Evolutionary conservation across 2,888 invertebrate genomes (phyloP).

Genomic region (Apamea sordens): DNA sequence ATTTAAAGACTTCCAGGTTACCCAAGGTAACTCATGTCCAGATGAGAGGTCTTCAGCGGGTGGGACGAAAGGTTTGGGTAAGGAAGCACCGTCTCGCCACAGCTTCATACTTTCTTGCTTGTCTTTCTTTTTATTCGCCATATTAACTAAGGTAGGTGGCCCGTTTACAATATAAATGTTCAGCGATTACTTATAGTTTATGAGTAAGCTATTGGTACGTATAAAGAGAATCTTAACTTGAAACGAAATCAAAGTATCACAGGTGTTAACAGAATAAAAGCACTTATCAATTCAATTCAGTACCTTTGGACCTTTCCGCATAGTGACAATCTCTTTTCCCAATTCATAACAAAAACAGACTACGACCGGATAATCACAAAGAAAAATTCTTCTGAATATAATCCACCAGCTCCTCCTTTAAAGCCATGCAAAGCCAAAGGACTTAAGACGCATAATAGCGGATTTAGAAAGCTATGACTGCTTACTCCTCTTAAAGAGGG

Average conservation of each 20-base stretch:
- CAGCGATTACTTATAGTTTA: not conserved
- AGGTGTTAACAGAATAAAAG: not conserved
- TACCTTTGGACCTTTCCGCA: not conserved
- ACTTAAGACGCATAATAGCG: slow-evolving; percentile 34
- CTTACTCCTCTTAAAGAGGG: not conserved
- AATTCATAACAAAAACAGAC: slow-evolving; percentile 6
- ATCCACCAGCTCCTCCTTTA: not conserved
- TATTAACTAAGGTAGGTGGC: not conserved
- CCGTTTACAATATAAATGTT: not conserved
- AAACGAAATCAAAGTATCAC: not conserved
- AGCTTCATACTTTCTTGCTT: too few species aligned
- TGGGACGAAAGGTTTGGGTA: too few species aligned
- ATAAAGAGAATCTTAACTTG: not conserved
- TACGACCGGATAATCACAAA: not conserved
- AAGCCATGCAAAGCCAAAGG: slow-evolving; percentile 20
- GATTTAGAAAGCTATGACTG: slow-evolving; percentile 26
- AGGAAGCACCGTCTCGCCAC: too few species aligned
- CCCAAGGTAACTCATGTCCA: too few species aligned
- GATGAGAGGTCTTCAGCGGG: too few species aligned
- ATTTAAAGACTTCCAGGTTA: too few species aligned
- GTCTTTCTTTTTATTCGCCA: too few species aligned
- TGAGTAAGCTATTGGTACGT: not conserved
- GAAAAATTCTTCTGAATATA: slow-evolving; percentile 9
- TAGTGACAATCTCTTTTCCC: not conserved
- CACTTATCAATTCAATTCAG: not conserved